A percentile compares a stretch with the other conserved stretches of the same genome.
Evolutionary conservation across 2,113 vertebrate species (phyloP).

Genomic region (Ophthalmolycus amberensis): DNA sequence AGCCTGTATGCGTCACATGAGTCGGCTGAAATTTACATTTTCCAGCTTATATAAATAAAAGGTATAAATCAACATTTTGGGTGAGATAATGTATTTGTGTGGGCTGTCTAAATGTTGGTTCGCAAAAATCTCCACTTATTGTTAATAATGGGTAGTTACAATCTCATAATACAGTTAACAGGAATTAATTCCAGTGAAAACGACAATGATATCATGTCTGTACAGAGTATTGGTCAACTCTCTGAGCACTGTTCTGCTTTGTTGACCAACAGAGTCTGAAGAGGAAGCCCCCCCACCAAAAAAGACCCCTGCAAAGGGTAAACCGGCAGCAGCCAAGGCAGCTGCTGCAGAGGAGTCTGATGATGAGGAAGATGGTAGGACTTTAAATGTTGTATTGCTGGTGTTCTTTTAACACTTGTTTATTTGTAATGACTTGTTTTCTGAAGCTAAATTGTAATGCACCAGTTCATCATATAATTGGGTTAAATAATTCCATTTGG

Average conservation of each 20-base stretch:
- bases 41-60: too few species aligned
- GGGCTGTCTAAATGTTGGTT: too few species aligned
- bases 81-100: too few species aligned
- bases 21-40: too few species aligned
- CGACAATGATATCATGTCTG: too few species aligned
- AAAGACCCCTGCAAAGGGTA: constrained; percentile 72
- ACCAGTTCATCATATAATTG: not conserved
- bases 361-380: constrained; percentile 81
- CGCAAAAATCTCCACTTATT: too few species aligned
- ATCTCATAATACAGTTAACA: too few species aligned
- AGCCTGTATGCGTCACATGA: not conserved
- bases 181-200: too few species aligned
- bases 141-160: too few species aligned
- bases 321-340: constrained; percentile 59
- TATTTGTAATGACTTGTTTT: not conserved
- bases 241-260: not conserved
- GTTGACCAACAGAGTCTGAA: constrained; percentile 74
- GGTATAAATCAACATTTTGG: too few species aligned
- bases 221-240: too few species aligned
- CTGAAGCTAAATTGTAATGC: not conserved
- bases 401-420: not conserved
- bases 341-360: constrained; percentile 81
- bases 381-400: not conserved
- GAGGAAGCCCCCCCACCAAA: constrained; percentile 78
- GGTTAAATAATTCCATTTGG: not conserved